These are phyloP conservation scores for Camponotus fellah DNA, from an alignment of 2,888 invertebrate species.

Conservation along the genomic window DNA sequence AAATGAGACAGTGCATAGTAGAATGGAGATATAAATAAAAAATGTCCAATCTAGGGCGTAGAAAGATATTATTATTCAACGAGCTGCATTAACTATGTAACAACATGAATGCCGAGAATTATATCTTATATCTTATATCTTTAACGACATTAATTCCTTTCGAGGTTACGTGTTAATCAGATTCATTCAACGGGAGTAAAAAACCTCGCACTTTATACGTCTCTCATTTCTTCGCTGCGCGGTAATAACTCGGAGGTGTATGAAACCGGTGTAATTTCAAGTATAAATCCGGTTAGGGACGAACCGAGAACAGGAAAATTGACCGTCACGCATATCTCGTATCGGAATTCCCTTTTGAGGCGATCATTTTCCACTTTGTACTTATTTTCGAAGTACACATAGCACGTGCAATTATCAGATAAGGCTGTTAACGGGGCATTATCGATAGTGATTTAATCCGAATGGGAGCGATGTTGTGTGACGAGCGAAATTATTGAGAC, in stretches of 20 bases:
- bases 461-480: conserved; percentile 13
- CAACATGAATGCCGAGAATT: not conserved
- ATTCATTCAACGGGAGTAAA: conserved; percentile 30
- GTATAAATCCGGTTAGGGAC: conserved; percentile 48
- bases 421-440: conserved; percentile 39
- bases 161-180: conserved; percentile 45
- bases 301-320: conserved; percentile 53
- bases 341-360: conserved; percentile 44
- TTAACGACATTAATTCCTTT: conserved; percentile 35
- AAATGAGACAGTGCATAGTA: not conserved
- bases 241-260: conserved; percentile 37
- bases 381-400: conserved; percentile 22
- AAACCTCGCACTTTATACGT: conserved; percentile 41
- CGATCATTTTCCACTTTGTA: conserved; percentile 52
- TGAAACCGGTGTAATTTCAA: conserved; percentile 50
- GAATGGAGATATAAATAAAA: conserved; percentile 12
- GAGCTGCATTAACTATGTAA: not conserved
- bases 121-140: not conserved
- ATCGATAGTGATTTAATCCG: conserved; percentile 35
- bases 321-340: conserved; percentile 43
- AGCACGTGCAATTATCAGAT: conserved; percentile 51
- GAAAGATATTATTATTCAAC: not conserved
- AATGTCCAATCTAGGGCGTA: not conserved
- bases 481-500: not conserved
- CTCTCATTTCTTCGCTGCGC: conserved; percentile 6